Evolutionary conservation across 2,797 vertebrate genomes (phyloP), one percentile per base, ranked within the genome.

Genomic region (Petrocephalus schoutedeni): DNA sequence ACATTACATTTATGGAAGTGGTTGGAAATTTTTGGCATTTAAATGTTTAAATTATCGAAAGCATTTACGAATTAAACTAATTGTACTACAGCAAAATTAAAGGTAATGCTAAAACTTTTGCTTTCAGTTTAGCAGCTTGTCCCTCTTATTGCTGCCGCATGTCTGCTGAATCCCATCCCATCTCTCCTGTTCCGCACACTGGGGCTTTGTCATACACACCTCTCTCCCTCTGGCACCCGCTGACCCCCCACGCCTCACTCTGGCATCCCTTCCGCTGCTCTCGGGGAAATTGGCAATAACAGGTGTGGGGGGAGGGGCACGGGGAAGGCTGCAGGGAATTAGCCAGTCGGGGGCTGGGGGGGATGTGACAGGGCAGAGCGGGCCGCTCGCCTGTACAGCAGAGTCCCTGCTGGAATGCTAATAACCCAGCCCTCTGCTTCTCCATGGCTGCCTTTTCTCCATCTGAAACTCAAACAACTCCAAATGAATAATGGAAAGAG

Each of bases 401-500:
- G 91, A 92, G 80, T 90, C 94, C 71, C 94, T 93, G 92, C 91
- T 1, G 1, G 91, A 92, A 93, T 93, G 89, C 88, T 89, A 90
- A 92, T 93, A 91, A 92, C 84, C 28, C 88, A 84, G 89, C 90
- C 89, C 91, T 91, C 91, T 90, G 88, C 87, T 91, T 90, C 91
- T 90, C 91, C 19, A 67, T 51, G 58, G 91, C 91, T 95, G 91
- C 90, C 90, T 86, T 53, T 54, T 89, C 86, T 85, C 93, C 92
- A 93, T 92, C 89, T 92, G 93, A 95, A 94, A 93, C 94, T 94
- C 94, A 94, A 94, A 94, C 94, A 93, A 94, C 94, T 91, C 89
- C 0, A 87, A 88, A 95, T 96, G 95, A 95, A 96, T 95, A 96
- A 96, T 96, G 95, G 87, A 96, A 94, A 0, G 77, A 0, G 0